These are phyloP conservation scores for Drosophila melanocephala DNA, from an alignment of 2,888 invertebrate species.

Conservation along the genomic window DNA sequence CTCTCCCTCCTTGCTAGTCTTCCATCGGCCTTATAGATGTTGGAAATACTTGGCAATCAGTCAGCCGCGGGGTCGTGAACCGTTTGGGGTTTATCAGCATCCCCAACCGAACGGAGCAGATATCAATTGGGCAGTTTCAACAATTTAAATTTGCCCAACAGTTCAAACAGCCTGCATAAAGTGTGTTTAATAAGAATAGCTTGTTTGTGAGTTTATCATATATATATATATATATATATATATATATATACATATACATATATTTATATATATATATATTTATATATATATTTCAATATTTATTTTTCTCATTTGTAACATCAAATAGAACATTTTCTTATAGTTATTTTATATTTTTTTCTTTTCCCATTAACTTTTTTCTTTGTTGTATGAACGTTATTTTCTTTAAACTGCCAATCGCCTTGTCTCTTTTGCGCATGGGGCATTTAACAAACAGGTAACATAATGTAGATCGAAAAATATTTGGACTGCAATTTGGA, in stretches of 20 bases:
- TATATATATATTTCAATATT: conserved; percentile 27
- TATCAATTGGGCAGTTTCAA: conserved; percentile 38
- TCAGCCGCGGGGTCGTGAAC: conserved; percentile 19
- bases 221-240: conserved; percentile 10
- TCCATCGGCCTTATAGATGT: background rate
- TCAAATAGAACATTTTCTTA: conserved; percentile 77
- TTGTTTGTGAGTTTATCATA: conserved; percentile 21
- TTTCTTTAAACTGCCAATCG: conserved; percentile 32
- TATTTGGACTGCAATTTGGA: conserved; percentile 58
- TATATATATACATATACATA: background rate
- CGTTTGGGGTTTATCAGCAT: conserved; percentile 27
- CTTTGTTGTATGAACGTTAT: conserved; percentile 40
- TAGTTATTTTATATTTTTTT: conserved; percentile 8
- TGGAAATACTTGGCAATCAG: background rate
- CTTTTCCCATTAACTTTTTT: conserved; percentile 31
- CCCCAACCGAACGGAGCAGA: background rate
- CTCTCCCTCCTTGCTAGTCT: background rate
- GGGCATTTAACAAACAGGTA: conserved; percentile 70
- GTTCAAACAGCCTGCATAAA: conserved; percentile 27
- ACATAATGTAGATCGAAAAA: conserved; percentile 70
- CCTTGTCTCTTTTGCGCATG: conserved; percentile 23
- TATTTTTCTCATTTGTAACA: conserved; percentile 75
- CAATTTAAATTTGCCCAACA: background rate
- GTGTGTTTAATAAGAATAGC: conserved; percentile 20
- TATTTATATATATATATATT: background rate